phyloP scores from a whole-genome alignment of 2,888 invertebrate genomes.

The Octonoba sinensis region DNA sequence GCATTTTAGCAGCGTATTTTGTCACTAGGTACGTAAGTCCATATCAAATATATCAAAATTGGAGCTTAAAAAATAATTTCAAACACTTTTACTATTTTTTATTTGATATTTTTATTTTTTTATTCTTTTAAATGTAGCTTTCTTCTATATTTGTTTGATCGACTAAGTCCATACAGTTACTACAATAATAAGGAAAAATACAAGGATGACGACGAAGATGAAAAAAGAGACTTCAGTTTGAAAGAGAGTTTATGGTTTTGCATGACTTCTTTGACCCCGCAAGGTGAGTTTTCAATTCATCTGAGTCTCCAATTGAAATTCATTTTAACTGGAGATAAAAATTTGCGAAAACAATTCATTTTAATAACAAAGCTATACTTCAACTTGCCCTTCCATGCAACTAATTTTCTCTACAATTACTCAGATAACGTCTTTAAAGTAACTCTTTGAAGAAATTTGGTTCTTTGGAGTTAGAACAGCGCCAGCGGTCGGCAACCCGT shows the following conservation, averaged over 20 bases:
- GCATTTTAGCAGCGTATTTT: slow-evolving; percentile 93
- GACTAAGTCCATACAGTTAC: slow-evolving; percentile 97
- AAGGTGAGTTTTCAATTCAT: slow-evolving; percentile 72
- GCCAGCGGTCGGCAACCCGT: too few relatives aligned
- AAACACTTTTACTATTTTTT: too few relatives aligned
- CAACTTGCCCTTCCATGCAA: too few relatives aligned
- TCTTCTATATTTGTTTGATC: slow-evolving; percentile 96
- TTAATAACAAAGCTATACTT: neutral
- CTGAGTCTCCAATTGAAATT: neutral
- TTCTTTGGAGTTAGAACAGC: too few relatives aligned
- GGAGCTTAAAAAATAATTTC: too few relatives aligned
- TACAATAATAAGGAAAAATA: slow-evolving; percentile 94
- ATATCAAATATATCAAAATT: neutral
- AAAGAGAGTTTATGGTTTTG: slow-evolving; percentile 99
- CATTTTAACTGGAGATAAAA: neutral
- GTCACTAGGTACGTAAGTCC: slow-evolving; percentile 81
- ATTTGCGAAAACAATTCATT: neutral
- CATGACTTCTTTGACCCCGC: slow-evolving; percentile 96
- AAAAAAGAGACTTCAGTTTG: slow-evolving; percentile 92
- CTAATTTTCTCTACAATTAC: too few relatives aligned
- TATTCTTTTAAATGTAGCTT: too few relatives aligned
- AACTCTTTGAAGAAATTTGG: too few relatives aligned
- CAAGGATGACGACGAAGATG: slow-evolving; percentile 83
- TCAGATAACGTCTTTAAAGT: too few relatives aligned
- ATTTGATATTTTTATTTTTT: too few relatives aligned